Conservation (phyloP, 2,797 vertebrate genomes). For the Poeciliopsis infans region DNA sequence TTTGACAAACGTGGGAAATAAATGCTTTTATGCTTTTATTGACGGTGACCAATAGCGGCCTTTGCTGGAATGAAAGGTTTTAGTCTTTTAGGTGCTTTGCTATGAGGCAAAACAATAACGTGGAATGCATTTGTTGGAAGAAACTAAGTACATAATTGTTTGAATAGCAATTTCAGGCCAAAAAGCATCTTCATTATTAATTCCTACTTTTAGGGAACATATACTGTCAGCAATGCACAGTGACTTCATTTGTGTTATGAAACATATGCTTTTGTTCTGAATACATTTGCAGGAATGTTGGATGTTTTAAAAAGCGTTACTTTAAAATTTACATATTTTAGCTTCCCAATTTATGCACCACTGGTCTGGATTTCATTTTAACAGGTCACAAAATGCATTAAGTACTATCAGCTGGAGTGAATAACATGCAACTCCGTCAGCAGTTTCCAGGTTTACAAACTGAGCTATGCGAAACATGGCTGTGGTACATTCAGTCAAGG, state of each 20-base stretch:
- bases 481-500: conserved; percentile 54
- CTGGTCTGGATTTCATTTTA: conserved; percentile 68
- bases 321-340: conserved; percentile 75
- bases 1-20: conserved; percentile 90
- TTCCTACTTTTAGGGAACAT: conserved; percentile 82
- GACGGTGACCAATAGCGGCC: conserved; percentile 87
- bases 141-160: conserved; percentile 91
- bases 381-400: conserved; percentile 62
- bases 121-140: conserved; percentile 87
- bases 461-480: conserved; percentile 59
- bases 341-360: conserved; percentile 63
- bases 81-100: conserved; percentile 86
- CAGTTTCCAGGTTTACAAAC: conserved; percentile 52
- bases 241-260: conserved; percentile 70
- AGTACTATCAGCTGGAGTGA: conserved; percentile 46
- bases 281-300: conserved; percentile 73
- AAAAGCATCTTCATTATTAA: conserved; percentile 89
- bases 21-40: conserved; percentile 93
- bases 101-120: conserved; percentile 85
- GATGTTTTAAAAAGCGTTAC: conserved; percentile 65
- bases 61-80: conserved; percentile 90
- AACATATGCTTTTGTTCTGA: conserved; percentile 67
- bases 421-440: conserved; percentile 42
- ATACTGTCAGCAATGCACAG: conserved; percentile 79
- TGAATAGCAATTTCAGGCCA: conserved; percentile 85